phyloP scores from a whole-genome alignment of 2,113 vertebrate genomes.

The Benitochromis conjunctus region DNA sequence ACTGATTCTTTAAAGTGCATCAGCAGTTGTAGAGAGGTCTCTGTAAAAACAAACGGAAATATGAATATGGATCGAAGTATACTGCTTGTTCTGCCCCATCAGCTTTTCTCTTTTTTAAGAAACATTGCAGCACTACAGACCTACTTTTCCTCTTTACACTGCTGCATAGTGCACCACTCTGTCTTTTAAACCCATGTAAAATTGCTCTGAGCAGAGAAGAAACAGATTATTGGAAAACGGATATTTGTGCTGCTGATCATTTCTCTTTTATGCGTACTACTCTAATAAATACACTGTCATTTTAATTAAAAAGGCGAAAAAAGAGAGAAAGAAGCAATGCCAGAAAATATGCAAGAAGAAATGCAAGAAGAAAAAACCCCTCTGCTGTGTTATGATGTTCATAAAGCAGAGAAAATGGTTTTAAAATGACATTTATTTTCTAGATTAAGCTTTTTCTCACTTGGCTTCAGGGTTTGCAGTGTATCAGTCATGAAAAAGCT shows the following conservation, averaged over 20 bases:
- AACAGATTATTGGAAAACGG: not conserved
- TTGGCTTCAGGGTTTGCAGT: not conserved
- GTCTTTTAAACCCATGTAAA: not conserved
- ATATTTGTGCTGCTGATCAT: not conserved
- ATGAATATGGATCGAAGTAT: slow-evolving; percentile 59
- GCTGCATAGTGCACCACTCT: slow-evolving; percentile 17
- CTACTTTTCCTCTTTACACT: slow-evolving; percentile 29
- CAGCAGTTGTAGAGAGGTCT: slow-evolving; percentile 50
- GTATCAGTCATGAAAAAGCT: not conserved
- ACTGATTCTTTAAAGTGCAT: slow-evolving; percentile 48
- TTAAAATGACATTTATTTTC: not conserved
- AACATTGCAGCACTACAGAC: slow-evolving; percentile 51
- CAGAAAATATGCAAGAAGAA: not conserved
- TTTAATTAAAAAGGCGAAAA: not conserved
- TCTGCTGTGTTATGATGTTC: not conserved
- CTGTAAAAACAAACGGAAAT: slow-evolving; percentile 47
- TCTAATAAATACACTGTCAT: not conserved
- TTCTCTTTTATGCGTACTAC: not conserved
- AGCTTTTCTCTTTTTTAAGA: slow-evolving; percentile 33
- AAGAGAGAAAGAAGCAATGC: not conserved
- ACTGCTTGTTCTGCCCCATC: slow-evolving; percentile 35
- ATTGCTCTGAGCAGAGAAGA: not conserved
- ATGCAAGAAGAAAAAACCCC: not conserved
- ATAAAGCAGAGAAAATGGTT: not conserved
- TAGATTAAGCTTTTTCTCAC: not conserved